These are phyloP conservation scores for Caiman crocodilus DNA, from an alignment of 2,797 vertebrate genomes.

Conservation along the genomic window DNA sequence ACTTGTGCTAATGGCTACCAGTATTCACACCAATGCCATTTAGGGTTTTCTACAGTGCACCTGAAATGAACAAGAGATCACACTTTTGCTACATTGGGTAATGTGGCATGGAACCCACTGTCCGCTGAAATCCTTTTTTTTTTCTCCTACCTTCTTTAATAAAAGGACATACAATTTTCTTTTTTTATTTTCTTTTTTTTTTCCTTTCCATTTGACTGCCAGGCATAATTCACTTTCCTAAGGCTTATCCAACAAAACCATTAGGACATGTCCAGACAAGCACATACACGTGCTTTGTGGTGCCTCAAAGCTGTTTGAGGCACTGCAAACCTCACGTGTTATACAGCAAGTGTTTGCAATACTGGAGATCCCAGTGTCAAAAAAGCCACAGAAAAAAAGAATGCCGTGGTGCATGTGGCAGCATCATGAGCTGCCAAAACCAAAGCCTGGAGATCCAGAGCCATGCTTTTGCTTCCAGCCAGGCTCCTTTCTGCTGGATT, in stretches of 20 bases:
- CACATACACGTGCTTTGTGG: background rate
- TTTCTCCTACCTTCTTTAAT: background rate
- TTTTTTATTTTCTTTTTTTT: background rate
- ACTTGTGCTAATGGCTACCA: slow-evolving; percentile 25
- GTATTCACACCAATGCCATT: background rate
- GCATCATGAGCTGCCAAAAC: no score
- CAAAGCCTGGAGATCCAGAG: no score
- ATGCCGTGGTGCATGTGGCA: no score
- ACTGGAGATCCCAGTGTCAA: no score
- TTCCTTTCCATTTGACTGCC: background rate
- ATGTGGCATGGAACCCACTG: background rate
- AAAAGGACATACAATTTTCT: background rate
- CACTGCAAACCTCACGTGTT: no score
- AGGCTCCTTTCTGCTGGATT: no score
- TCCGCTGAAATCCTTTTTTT: background rate
- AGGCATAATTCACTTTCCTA: background rate
- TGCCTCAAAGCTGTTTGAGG: no score
- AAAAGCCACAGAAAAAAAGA: no score
- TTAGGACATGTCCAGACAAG: background rate
- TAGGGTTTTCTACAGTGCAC: background rate
- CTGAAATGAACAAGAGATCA: slow-evolving; percentile 25
- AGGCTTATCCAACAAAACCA: background rate
- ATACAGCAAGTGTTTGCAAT: no score
- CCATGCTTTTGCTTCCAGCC: no score
- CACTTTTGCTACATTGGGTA: background rate